Evolutionary conservation across 2,797 vertebrate genomes (phyloP).

Genomic region (Poecilia picta): DNA sequence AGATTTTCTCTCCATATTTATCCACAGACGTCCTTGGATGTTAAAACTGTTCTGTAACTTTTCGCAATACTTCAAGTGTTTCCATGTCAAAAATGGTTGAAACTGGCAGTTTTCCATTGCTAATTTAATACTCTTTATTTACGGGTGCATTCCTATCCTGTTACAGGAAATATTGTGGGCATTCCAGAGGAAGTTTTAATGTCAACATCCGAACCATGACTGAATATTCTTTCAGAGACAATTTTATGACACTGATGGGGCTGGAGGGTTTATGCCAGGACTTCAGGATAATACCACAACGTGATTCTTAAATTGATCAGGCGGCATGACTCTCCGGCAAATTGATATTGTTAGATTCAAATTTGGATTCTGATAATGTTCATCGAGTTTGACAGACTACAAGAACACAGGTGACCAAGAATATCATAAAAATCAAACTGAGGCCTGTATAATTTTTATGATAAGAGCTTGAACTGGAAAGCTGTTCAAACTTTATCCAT

Average conservation of each 20-base stretch:
- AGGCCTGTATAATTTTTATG: too few species aligned
- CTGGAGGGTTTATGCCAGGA: background rate
- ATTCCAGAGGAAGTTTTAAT: too few species aligned
- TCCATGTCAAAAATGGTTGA: background rate
- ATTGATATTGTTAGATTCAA: background rate
- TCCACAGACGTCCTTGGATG: background rate
- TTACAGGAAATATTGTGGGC: too few species aligned
- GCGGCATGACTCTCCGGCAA: background rate
- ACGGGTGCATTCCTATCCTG: too few species aligned
- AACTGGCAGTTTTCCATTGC: background rate
- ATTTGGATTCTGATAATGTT: background rate
- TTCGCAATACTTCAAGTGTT: background rate
- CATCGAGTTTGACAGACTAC: background rate
- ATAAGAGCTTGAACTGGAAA: background rate
- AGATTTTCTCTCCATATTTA: background rate
- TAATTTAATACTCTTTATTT: background rate
- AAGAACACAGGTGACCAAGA: background rate
- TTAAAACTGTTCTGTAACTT: background rate
- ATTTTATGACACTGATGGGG: background rate
- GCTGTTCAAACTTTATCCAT: background rate
- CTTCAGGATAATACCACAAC: background rate
- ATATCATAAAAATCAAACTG: background rate
- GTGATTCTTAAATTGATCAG: background rate
- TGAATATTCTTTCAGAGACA: background rate
- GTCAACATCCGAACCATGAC: too few species aligned